phyloP scores from a whole-genome alignment of 1,140 invertebrate genomes.

The Hycleus phaleratus region DNA sequence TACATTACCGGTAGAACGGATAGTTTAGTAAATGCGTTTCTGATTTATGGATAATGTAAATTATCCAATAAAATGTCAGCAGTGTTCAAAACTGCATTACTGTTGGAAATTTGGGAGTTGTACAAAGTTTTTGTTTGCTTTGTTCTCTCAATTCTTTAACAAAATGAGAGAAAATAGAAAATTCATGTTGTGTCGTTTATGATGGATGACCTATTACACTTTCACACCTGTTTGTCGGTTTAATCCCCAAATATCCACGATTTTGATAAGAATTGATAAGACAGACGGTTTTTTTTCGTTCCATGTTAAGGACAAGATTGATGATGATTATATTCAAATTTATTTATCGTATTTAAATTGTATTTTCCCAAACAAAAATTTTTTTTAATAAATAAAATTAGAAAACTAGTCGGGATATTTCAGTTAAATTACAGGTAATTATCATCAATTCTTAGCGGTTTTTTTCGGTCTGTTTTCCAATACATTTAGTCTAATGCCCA shows the following conservation, averaged over 20 bases:
- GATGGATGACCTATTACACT: conserved; percentile 11
- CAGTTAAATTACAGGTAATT: no score
- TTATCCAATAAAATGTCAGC: conserved; percentile 23
- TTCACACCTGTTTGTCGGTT: conserved; percentile 7
- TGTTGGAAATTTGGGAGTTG: no score
- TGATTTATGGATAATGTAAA: conserved; percentile 32
- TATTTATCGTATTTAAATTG: conserved; percentile 9
- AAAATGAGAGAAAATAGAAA: no score
- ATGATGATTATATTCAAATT: conserved; percentile 15
- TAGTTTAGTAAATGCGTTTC: conserved; percentile 18
- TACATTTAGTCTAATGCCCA: no score
- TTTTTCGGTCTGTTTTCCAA: no score
- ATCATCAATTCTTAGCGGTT: no score
- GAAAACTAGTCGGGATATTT: no score
- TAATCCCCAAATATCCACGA: conserved; percentile 11
- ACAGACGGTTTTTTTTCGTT: not conserved
- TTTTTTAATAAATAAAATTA: no score
- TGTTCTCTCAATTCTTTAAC: no score
- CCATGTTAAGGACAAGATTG: conserved; percentile 11
- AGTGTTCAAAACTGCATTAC: no score
- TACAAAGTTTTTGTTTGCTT: no score
- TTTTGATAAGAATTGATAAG: conserved; percentile 15
- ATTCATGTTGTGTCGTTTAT: conserved; percentile 4
- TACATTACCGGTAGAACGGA: conserved; percentile 33
- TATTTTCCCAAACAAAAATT: no score